Conservation (phyloP, 2,888 invertebrate species). For the Oscheius sp. region DNA sequence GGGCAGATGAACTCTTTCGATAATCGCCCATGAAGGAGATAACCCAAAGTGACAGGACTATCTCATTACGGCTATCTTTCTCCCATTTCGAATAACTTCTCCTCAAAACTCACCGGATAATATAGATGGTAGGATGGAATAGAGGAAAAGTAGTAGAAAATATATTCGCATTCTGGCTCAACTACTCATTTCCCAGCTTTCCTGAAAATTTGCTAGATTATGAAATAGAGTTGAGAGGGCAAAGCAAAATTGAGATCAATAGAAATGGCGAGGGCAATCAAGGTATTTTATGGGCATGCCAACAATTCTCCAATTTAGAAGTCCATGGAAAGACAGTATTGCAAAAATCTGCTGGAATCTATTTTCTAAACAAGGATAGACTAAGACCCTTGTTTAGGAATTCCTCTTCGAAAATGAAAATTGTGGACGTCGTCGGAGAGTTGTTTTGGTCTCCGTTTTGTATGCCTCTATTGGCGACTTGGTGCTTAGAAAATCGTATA, state of each 20-base stretch:
- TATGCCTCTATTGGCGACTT: no score
- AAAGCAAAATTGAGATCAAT: not conserved
- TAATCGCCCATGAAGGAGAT: slow-evolving; percentile 23
- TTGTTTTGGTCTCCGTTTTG: no score
- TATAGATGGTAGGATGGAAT: slow-evolving; percentile 11
- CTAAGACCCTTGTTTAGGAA: no score
- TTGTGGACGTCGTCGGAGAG: no score
- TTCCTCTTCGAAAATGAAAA: no score
- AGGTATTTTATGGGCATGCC: not conserved
- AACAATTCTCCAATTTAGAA: not conserved
- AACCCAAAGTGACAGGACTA: slow-evolving; percentile 21
- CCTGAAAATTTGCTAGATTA: not conserved
- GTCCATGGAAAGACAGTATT: not conserved
- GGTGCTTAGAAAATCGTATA: no score
- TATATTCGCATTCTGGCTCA: slow-evolving; percentile 12
- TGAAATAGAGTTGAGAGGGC: not conserved
- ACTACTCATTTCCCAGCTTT: slow-evolving; percentile 11
- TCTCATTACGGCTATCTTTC: not conserved
- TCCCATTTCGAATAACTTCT: not conserved
- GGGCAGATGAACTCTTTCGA: slow-evolving; percentile 23
- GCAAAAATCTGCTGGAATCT: no score
- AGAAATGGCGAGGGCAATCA: not conserved
- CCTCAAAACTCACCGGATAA: not conserved
- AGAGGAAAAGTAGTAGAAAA: not conserved
- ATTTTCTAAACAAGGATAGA: no score